phyloP scores from a whole-genome alignment of 2,797 vertebrate genomes.

The Scleropages formosus region DNA sequence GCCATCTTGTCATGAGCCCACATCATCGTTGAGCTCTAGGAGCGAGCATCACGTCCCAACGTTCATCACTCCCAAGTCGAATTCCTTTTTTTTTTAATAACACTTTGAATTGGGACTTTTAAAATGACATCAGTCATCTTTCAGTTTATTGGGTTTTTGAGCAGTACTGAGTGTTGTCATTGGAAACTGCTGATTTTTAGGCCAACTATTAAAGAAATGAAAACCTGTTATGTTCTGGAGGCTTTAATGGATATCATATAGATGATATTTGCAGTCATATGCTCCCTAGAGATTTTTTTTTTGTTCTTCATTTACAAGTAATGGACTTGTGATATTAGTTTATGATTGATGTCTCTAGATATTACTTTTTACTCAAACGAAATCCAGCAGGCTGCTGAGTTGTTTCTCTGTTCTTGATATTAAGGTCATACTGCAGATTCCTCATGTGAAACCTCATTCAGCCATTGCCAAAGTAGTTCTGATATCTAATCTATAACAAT shows the following conservation, averaged over 20 bases:
- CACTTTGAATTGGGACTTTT: constrained; percentile 14
- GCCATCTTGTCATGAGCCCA: too few relatives aligned
- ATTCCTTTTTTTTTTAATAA: not conserved
- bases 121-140: constrained; percentile 17
- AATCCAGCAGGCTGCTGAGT: not conserved
- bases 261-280: constrained; percentile 34
- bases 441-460: too few relatives aligned
- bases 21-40: too few relatives aligned
- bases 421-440: constrained; percentile 12
- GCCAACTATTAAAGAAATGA: constrained; percentile 32
- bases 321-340: constrained; percentile 35
- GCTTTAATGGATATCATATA: constrained; percentile 40
- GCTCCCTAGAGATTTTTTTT: constrained; percentile 20
- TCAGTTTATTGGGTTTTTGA: constrained; percentile 22
- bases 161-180: constrained; percentile 18
- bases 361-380: constrained; percentile 34
- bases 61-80: not conserved
- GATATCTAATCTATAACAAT: too few relatives aligned
- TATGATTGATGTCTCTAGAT: constrained; percentile 36
- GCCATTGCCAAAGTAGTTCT: too few relatives aligned
- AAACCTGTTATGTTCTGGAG: constrained; percentile 32
- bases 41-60: too few relatives aligned
- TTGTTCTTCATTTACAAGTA: constrained; percentile 27
- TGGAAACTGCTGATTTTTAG: constrained; percentile 33
- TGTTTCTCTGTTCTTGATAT: not conserved